phyloP scores from a whole-genome alignment of 2,888 invertebrate genomes.

The Pterostichus niger region DNA sequence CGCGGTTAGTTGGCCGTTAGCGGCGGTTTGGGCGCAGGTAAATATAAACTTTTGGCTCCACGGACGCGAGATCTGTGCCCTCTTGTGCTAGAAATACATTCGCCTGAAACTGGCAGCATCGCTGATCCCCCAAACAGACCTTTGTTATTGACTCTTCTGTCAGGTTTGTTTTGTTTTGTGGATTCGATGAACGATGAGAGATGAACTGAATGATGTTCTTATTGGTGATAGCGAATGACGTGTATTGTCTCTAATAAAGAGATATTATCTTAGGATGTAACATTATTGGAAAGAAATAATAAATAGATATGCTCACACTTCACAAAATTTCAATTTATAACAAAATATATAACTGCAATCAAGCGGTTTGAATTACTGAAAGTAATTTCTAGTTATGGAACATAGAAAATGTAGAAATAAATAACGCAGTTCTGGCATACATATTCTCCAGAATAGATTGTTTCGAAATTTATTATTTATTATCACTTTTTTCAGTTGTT shows the following conservation, averaged over 20 bases:
- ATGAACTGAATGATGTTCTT: constrained; percentile 26
- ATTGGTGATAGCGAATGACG: constrained; percentile 27
- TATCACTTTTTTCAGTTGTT: too few relatives aligned
- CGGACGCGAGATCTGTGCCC: constrained; percentile 19
- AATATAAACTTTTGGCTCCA: constrained; percentile 55
- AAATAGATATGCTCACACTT: not conserved
- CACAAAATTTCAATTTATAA: too few relatives aligned
- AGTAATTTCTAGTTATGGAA: too few relatives aligned
- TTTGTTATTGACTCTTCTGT: constrained; percentile 47
- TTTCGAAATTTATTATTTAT: too few relatives aligned
- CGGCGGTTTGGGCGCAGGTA: constrained; percentile 39
- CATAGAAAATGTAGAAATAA: too few relatives aligned
- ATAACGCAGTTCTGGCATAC: too few relatives aligned
- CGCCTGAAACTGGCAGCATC: constrained; percentile 3
- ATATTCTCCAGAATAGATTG: too few relatives aligned
- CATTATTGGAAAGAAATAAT: constrained; percentile 19
- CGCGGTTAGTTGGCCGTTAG: constrained; percentile 2
- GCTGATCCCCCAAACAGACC: not conserved
- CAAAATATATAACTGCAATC: too few relatives aligned
- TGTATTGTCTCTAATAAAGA: constrained; percentile 32
- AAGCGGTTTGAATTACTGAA: too few relatives aligned
- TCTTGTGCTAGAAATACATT: constrained; percentile 48
- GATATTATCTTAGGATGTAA: constrained; percentile 10
- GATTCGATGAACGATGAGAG: constrained; percentile 26
- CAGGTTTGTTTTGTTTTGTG: constrained; percentile 45